Conservation (phyloP, 2,797 vertebrate species). For the Anniella stebbinsi region DNA sequence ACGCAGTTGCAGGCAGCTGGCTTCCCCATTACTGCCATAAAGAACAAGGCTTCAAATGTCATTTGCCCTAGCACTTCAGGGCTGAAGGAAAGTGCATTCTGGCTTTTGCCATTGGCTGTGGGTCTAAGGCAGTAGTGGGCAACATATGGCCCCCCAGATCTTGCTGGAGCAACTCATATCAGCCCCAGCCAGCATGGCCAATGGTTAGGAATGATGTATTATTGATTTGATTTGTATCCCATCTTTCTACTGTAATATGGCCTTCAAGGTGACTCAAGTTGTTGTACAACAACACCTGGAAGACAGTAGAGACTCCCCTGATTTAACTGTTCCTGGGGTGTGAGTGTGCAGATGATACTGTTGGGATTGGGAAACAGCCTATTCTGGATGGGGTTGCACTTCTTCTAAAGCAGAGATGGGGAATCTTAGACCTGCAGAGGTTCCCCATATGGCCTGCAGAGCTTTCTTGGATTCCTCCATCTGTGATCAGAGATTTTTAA, state of each 20-base stretch:
- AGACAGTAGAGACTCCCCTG: neutral
- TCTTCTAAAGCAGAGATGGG: neutral
- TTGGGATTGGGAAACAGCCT: neutral
- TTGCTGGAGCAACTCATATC: neutral
- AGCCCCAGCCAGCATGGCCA: neutral
- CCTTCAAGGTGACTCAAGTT: neutral
- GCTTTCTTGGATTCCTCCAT: too few relatives aligned
- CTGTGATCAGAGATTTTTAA: too few relatives aligned
- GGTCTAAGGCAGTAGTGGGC: neutral
- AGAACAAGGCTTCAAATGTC: neutral
- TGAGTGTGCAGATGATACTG: neutral
- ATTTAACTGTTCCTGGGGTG: too few relatives aligned
- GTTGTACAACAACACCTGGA: neutral
- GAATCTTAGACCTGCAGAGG: neutral
- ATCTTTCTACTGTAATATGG: too few relatives aligned
- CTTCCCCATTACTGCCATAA: neutral
- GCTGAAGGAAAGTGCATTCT: neutral
- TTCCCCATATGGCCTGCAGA: too few relatives aligned
- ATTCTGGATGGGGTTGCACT: neutral
- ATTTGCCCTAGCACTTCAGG: neutral
- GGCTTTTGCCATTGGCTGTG: neutral
- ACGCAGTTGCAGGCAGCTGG: neutral
- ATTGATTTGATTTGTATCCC: too few relatives aligned
- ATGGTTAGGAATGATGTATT: neutral
- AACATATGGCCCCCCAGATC: neutral